phyloP scores from a whole-genome alignment of 2,113 vertebrate species.

The Solenodon paradoxus region DNA sequence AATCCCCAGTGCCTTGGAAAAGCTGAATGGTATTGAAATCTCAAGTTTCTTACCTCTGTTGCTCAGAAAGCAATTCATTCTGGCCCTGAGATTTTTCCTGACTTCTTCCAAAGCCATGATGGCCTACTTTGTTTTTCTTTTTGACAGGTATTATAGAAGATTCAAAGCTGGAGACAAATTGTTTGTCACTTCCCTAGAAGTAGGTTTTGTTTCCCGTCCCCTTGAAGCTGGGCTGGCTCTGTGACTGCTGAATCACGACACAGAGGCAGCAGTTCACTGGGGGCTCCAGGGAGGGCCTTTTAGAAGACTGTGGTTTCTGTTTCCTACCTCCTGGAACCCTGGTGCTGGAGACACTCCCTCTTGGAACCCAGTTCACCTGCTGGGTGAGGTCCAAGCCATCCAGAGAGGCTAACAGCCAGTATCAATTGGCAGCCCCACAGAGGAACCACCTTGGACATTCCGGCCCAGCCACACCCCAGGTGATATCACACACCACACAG shows the following conservation, averaged over 20 bases:
- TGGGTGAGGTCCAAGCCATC: neutral
- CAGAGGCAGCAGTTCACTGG: accelerated
- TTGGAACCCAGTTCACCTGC: neutral
- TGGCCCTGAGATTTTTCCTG: neutral
- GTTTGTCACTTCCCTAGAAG: neutral
- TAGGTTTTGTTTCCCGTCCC: neutral
- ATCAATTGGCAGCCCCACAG: neutral
- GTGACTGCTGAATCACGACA: neutral
- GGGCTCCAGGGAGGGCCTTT: neutral
- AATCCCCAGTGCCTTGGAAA: neutral
- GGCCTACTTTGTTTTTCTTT: neutral
- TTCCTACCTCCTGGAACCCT: neutral
- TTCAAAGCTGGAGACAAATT: neutral
- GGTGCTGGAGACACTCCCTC: neutral
- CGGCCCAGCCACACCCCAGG: neutral
- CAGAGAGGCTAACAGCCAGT: neutral
- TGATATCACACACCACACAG: accelerated
- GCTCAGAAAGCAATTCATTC: neutral
- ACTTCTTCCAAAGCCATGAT: neutral
- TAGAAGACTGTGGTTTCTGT: neutral
- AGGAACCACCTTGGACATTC: neutral
- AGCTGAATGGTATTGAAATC: neutral
- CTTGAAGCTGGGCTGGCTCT: neutral
- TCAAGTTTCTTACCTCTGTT: neutral
- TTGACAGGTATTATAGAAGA: neutral